These are phyloP conservation scores for Rhagium mordax DNA, from an alignment of 2,888 invertebrate species.

Conservation along the genomic window DNA sequence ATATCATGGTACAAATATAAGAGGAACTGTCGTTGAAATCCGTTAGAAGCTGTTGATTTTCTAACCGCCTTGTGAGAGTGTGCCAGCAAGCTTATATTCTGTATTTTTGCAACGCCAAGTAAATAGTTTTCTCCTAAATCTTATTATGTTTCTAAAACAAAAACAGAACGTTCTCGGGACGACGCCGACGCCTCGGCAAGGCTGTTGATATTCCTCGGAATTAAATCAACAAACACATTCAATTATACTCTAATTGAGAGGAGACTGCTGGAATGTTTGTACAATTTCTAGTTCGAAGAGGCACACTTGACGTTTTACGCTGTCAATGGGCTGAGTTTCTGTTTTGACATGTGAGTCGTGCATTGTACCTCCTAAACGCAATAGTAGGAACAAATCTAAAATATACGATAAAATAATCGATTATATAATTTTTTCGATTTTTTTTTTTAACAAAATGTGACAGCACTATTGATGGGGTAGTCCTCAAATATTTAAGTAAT, in stretches of 20 bases:
- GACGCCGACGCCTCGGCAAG: background rate
- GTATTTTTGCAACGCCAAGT: background rate
- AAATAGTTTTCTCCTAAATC: slow-evolving; percentile 10
- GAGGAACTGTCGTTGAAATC: no score
- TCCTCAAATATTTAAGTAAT: no score
- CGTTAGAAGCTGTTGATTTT: background rate
- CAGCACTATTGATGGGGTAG: no score
- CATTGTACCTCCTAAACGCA: background rate
- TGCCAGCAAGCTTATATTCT: background rate
- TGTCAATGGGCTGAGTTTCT: slow-evolving; percentile 14
- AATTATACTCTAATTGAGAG: slow-evolving; percentile 29
- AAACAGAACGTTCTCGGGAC: slow-evolving; percentile 12
- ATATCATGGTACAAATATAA: no score
- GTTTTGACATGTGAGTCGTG: background rate
- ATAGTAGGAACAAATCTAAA: no score
- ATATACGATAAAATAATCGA: no score
- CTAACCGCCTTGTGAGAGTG: background rate
- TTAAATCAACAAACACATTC: slow-evolving; percentile 13
- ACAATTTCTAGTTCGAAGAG: slow-evolving; percentile 22
- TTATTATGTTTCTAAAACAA: slow-evolving; percentile 3
- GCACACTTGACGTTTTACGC: slow-evolving; percentile 18
- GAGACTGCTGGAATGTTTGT: slow-evolving; percentile 17
- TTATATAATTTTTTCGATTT: no score
- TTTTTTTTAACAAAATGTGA: no score
- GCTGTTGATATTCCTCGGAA: slow-evolving; percentile 17